Percentiles rank a stretch among this genome's conserved stretches.
Evolutionary conservation across 2,888 invertebrate species (phyloP).

Genomic region (Noctua janthina): DNA sequence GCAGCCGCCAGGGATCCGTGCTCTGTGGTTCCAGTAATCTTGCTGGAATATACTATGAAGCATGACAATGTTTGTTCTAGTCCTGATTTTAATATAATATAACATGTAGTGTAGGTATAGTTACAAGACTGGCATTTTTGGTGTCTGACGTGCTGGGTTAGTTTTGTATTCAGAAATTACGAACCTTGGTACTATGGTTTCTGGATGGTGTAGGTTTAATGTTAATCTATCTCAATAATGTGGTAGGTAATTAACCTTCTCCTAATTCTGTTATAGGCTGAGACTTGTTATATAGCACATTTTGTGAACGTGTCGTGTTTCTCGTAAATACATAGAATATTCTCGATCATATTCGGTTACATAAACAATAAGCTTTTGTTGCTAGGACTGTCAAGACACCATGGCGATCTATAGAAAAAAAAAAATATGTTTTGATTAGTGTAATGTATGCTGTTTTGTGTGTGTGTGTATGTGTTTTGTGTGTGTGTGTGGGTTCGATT

Average conservation of each 20-base stretch:
- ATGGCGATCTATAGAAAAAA: neutral
- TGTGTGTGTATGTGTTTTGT: too few relatives aligned
- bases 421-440: neutral
- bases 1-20: neutral
- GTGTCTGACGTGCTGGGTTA: neutral
- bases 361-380: neutral
- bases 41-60: conserved; percentile 26
- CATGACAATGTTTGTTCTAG: conserved; percentile 12
- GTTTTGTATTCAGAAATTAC: neutral
- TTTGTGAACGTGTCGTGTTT: neutral
- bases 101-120: neutral
- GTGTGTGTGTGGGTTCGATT: neutral
- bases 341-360: neutral
- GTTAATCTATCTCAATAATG: neutral
- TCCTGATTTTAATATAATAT: conserved; percentile 14
- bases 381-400: too few relatives aligned
- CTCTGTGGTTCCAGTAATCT: neutral
- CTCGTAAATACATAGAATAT: neutral
- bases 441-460: too few relatives aligned
- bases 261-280: neutral
- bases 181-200: neutral
- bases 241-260: neutral
- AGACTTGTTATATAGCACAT: neutral
- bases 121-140: neutral
- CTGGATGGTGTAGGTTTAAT: neutral